phyloP scores from a whole-genome alignment of 2,888 invertebrate genomes.

The Tachina grossa region DNA sequence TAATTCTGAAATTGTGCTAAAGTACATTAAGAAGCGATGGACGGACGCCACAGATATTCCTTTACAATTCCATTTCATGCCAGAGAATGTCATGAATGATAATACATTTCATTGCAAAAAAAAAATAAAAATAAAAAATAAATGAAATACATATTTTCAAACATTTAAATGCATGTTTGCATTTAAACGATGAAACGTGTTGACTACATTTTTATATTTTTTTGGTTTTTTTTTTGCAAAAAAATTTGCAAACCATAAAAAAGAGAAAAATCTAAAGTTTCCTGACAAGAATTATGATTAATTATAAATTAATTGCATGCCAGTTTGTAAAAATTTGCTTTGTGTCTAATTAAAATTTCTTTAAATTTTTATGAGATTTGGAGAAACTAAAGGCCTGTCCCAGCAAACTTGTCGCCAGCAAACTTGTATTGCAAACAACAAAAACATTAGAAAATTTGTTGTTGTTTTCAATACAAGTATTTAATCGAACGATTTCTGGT shows the following conservation, averaged over 20 bases:
- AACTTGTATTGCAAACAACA: no score
- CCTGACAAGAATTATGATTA: constrained; percentile 49
- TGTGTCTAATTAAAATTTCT: neutral
- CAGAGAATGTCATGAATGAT: constrained; percentile 37
- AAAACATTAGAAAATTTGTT: no score
- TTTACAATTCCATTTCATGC: neutral
- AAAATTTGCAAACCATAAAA: constrained; percentile 3
- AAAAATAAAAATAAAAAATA: constrained; percentile 26
- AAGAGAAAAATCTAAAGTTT: constrained; percentile 21
- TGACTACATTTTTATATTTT: constrained; percentile 20
- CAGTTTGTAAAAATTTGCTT: neutral
- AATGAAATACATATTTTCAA: constrained; percentile 37
- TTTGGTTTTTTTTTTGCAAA: neutral
- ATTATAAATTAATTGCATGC: neutral
- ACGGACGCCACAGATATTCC: constrained; percentile 23
- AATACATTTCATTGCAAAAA: constrained; percentile 18
- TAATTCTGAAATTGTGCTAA: neutral
- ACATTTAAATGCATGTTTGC: constrained; percentile 54
- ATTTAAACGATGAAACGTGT: constrained; percentile 60
- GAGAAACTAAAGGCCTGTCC: no score
- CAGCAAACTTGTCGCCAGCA: no score
- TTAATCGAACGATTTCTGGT: no score
- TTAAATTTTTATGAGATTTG: neutral
- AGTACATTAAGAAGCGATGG: neutral
- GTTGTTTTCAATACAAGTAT: no score